Evolutionary conservation across 2,888 invertebrate species (phyloP).

Genomic region (Pristionchus entomophagus): DNA sequence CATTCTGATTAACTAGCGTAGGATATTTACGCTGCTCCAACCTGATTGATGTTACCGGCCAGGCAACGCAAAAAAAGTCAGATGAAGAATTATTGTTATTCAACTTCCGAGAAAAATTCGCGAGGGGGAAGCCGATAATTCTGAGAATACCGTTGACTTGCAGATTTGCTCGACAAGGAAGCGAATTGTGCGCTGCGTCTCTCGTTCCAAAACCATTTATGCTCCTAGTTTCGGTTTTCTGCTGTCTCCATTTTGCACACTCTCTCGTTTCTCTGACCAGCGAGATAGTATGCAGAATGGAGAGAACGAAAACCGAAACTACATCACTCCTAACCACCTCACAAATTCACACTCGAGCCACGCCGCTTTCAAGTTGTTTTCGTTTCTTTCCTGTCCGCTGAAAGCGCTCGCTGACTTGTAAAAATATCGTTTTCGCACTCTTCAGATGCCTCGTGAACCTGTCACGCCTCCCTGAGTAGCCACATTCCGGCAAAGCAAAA

Average conservation of each 20-base stretch:
- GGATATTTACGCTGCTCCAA: neutral
- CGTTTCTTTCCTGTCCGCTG: neutral
- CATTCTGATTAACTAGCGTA: too few relatives aligned
- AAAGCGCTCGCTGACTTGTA: neutral
- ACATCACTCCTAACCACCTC: slow-evolving; percentile 25
- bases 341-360: neutral
- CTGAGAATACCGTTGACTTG: too few relatives aligned
- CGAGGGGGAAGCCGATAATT: too few relatives aligned
- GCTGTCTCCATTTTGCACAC: too few relatives aligned
- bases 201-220: slow-evolving; percentile 18
- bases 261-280: too few relatives aligned
- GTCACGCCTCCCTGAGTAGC: too few relatives aligned
- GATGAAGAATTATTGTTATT: too few relatives aligned
- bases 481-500: neutral
- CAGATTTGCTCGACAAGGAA: neutral
- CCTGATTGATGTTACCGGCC: neutral
- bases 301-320: too few relatives aligned
- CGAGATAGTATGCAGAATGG: too few relatives aligned
- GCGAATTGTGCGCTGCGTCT: neutral
- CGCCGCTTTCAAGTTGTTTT: slow-evolving; percentile 5
- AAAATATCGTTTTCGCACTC: neutral
- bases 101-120: too few relatives aligned
- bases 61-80: too few relatives aligned
- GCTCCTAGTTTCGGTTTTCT: too few relatives aligned
- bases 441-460: neutral